phyloP scores from a whole-genome alignment of 1,140 invertebrate species.

The Apis dorsata region DNA sequence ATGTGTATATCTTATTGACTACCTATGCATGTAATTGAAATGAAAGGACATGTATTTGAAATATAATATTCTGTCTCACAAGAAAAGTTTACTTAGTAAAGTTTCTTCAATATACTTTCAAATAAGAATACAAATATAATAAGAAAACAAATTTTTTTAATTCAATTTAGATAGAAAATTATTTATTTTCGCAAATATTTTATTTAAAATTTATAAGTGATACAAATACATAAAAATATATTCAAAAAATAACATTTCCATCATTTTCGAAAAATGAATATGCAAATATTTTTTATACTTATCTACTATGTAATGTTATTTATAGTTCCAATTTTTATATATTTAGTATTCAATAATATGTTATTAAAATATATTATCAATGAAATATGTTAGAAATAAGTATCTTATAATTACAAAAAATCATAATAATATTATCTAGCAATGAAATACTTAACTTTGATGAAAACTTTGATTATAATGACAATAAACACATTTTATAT shows the following conservation, averaged over 20 bases:
- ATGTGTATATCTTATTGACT: background rate
- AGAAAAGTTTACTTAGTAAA: background rate
- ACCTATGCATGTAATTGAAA: background rate
- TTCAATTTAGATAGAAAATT: background rate
- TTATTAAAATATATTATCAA: background rate
- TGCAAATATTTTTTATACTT: no score
- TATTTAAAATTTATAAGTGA: background rate
- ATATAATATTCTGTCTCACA: slow-evolving; percentile 3
- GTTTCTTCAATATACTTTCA: background rate
- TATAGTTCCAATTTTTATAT: no score
- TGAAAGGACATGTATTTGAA: background rate
- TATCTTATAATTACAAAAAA: background rate
- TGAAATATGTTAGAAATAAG: background rate
- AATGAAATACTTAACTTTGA: background rate
- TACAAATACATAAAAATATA: no score
- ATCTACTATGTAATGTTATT: no score
- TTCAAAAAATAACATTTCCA: no score
- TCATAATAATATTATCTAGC: no score
- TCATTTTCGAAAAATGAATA: no score
- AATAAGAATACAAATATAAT: background rate
- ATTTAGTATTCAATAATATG: background rate
- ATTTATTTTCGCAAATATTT: background rate
- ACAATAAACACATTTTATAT: background rate
- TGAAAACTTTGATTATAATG: background rate
- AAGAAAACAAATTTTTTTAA: background rate